Base-by-base conservation (phyloP, 2,113 vertebrate genomes). In the Poecile atricapillus region DNA sequence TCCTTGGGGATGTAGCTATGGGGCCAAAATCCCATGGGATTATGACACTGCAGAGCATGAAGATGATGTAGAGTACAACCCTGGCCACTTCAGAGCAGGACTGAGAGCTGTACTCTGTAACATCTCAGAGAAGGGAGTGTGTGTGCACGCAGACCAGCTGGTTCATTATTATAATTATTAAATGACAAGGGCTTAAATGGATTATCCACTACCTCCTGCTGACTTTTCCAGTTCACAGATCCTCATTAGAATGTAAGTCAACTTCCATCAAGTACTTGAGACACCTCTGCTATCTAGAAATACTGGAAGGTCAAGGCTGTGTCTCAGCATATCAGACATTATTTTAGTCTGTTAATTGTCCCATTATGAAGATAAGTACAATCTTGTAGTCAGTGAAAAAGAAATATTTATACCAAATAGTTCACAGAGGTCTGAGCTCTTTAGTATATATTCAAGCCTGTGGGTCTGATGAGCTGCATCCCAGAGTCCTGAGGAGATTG, bases 401-500 rank as follows among this genome's bases (percentile, higher is more conserved):
- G 18, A 53, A 95, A 89, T 39, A 47, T 67, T 92, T 80, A 68
- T 47, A 65, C 10, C 35, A 74, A 76, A 47, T 15, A 43, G 14
- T 16, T 27, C 44, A n/a, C 41, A 30, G 59, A 73, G 10, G 15
- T 89, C 22, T 43, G 22, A 73, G 70, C 16, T 31, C 22, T 58
- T 7, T 56, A 19, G 49, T 47, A 18, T 9, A 15, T 27, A 27
- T 22, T 27, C 25, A 41, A 43, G 8, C 20, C 41, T 49, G 11
- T 13, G 25, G 10, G 13, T 17, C 18, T 0, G 0, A 55, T 31
- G 30, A 62, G n/a, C 11, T 16, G 4, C 4, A 55, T 31, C 30
- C 31, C 22, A 63, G 25, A 55, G 25, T 41, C 56, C 41, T 33
- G 15, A 49, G 25, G 22, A 0, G 2, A 49, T 1, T 69, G 21